These are phyloP conservation scores for Arctopsyche grandis DNA, from an alignment of 1,140 invertebrate species.

Conservation along the genomic window DNA sequence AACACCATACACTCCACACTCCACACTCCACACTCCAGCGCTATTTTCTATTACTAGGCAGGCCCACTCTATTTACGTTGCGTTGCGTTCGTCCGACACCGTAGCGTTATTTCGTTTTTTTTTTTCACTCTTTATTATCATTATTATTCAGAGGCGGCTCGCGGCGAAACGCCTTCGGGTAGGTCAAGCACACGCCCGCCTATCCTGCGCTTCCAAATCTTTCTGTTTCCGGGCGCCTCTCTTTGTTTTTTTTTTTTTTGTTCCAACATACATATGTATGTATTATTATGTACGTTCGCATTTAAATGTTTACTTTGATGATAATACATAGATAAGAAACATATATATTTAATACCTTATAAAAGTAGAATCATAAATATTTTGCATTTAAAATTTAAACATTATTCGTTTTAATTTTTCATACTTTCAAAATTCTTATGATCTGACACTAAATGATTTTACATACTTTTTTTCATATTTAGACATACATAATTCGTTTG, in stretches of 20 bases:
- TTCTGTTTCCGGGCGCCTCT: neutral
- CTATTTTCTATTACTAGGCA: slow-evolving; percentile 3
- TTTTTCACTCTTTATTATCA: neutral
- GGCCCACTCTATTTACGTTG: neutral
- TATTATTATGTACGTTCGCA: too few species aligned
- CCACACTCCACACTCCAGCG: neutral
- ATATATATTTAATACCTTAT: too few species aligned
- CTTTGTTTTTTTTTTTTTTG: neutral
- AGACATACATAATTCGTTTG: too few species aligned
- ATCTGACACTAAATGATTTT: too few species aligned
- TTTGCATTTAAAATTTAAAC: too few species aligned
- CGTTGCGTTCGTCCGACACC: neutral
- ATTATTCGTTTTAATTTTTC: too few species aligned
- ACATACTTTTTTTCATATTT: too few species aligned
- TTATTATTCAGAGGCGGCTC: neutral
- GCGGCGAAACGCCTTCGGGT: slow-evolving; percentile 26
- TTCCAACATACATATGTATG: too few species aligned
- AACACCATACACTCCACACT: neutral
- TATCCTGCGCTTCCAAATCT: neutral
- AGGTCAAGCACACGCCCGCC: slow-evolving; percentile 31
- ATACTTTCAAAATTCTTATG: too few species aligned
- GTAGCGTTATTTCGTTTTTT: neutral
- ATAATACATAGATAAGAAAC: too few species aligned
- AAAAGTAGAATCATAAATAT: too few species aligned
- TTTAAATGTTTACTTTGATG: too few species aligned